phyloP scores from a whole-genome alignment of 2,113 vertebrate genomes.

The Xiphophorus couchianus region DNA sequence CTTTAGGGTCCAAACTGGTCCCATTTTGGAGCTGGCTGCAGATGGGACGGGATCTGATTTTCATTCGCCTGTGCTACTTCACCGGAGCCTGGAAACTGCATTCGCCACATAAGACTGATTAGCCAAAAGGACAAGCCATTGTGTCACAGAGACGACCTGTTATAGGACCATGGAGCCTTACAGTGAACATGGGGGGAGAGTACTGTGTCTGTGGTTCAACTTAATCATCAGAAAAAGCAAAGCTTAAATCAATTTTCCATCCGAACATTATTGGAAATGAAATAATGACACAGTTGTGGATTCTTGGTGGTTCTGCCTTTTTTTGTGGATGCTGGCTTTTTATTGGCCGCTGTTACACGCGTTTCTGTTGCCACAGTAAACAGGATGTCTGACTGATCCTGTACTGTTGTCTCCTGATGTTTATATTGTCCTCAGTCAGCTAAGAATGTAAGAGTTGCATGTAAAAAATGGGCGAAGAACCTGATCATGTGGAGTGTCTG shows the following conservation, averaged over 20 bases:
- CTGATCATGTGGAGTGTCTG: not conserved
- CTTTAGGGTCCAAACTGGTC: constrained; percentile 93
- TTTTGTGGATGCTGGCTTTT: constrained; percentile 35
- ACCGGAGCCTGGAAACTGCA: constrained; percentile 93
- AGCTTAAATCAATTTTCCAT: constrained; percentile 13
- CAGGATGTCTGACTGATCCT: constrained; percentile 35
- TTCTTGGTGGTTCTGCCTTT: constrained; percentile 43
- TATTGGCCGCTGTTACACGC: constrained; percentile 39
- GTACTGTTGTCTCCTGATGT: constrained; percentile 1
- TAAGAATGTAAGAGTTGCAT: constrained; percentile 1
- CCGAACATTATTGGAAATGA: constrained; percentile 10
- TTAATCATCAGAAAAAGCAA: constrained; percentile 20
- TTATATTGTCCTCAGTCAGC: constrained; percentile 41
- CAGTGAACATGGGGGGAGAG: constrained; percentile 18
- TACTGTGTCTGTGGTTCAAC: constrained; percentile 32
- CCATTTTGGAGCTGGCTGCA: constrained; percentile 99
- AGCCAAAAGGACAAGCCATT: constrained; percentile 65
- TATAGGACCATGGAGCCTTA: constrained; percentile 23
- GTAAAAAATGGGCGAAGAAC: constrained; percentile 16
- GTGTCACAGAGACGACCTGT: constrained; percentile 25
- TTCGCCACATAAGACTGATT: constrained; percentile 83
- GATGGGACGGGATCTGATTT: constrained; percentile 94
- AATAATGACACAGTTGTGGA: constrained; percentile 24
- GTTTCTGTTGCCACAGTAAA: constrained; percentile 18
- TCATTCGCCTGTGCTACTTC: constrained; percentile 94